Evolutionary conservation across 2,113 vertebrate species (phyloP), one percentile per base, ranked within the genome.

Genomic region (Myodes glareolus): DNA sequence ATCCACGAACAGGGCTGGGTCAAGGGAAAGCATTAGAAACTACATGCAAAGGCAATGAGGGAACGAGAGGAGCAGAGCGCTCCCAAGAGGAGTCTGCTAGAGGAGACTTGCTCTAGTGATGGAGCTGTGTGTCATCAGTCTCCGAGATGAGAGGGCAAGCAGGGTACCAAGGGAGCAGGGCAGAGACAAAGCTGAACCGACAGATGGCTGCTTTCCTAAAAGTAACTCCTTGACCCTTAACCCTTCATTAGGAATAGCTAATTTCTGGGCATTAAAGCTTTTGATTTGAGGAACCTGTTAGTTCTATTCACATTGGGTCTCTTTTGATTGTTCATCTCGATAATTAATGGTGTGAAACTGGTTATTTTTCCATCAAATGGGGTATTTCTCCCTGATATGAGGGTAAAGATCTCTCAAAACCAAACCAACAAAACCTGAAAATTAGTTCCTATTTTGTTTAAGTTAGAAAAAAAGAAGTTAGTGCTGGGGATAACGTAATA

Each of bases 251-350:
- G 77, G 47, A 92, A 73, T 45, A 94, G 85, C 9, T 3, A 16
- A 23, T 80, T 90, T 90, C 88, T 91, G 85, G 63, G 39, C 78
- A 27, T 58, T 63, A 39, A 52, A 77, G 16, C 50, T 94, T 93
- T 39, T 67, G 31, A 91, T 45, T 88, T 91, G 72, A 91, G 52
- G 16, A 92, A 87, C 81, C 50, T 84, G 6, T 50, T 76, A 23
- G 42, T 75, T 91, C 29, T 88, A 12, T 27, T 92, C 76, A 89
- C 29, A 68, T 2, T 82, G 39, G 42, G 21, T 73, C n/a, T 47
- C 27, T 82, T 94, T 65, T 92, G 23, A 84, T 88, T 68, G 39
- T 23, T 78, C 90, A 67, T 95, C 50, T 95, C 90, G 39, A 77
- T 92, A 94, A 75, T 50, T 31, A 91, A 1, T 47, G 36, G 1